Evolutionary conservation across 1,140 invertebrate species (phyloP).

Genomic region (Tribolium madens): DNA sequence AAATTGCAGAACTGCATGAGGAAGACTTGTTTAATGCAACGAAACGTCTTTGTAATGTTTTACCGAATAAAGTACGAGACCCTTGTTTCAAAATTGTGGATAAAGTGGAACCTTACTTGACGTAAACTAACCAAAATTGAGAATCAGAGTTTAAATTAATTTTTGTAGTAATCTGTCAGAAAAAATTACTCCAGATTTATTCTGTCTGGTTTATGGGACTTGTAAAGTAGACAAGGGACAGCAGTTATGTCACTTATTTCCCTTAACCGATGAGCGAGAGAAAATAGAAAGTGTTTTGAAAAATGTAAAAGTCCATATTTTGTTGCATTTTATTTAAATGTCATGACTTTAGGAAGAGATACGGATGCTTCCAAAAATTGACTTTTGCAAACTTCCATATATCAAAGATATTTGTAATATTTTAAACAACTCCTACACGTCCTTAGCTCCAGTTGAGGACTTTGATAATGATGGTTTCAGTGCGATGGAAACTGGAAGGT

Average conservation of each 20-base stretch:
- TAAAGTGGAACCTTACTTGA: background rate
- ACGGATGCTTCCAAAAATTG: background rate
- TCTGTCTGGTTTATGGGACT: constrained; percentile 19
- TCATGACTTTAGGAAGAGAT: background rate
- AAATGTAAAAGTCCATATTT: too few species aligned
- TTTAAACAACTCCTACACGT: constrained; percentile 10
- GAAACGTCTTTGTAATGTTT: background rate
- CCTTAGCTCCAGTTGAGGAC: background rate
- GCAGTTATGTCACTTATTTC: constrained; percentile 16
- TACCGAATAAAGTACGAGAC: background rate
- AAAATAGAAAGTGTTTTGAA: too few species aligned
- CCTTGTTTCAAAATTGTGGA: background rate
- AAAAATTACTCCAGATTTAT: constrained; percentile 20
- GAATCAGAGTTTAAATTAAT: background rate
- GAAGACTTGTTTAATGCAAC: background rate
- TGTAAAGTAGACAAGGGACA: background rate
- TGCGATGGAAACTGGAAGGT: background rate
- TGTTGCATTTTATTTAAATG: too few species aligned
- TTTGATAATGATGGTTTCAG: constrained; percentile 26
- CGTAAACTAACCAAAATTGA: background rate
- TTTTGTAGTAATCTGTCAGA: constrained; percentile 15
- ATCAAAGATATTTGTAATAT: constrained; percentile 9
- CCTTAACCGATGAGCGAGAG: background rate
- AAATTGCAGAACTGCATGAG: background rate
- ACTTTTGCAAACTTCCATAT: constrained; percentile 5